These are phyloP conservation scores for Herpailurus yagouaroundi DNA, from an alignment of 2,113 vertebrate species.

Conservation along the genomic window DNA sequence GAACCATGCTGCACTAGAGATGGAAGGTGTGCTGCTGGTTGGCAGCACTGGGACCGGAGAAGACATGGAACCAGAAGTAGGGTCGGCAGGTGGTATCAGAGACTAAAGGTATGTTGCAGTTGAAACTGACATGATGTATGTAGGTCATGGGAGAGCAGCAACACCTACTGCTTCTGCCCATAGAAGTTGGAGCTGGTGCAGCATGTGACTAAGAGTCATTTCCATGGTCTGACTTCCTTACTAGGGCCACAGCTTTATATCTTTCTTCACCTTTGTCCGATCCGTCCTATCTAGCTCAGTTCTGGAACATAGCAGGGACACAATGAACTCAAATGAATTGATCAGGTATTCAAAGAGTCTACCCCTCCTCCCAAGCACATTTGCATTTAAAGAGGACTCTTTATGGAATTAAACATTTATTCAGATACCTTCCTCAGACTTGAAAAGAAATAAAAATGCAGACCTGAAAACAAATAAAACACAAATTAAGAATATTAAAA, in stretches of 20 bases:
- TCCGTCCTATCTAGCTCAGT: not conserved
- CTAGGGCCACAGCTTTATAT: not conserved
- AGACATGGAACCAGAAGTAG: not conserved
- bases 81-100: not conserved
- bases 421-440: conserved; percentile 11
- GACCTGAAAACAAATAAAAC: conserved; percentile 8
- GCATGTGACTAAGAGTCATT: not conserved
- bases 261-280: not conserved
- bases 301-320: not conserved
- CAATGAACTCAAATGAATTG: not conserved
- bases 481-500: not conserved
- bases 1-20: not conserved
- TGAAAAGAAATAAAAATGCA: conserved; percentile 39
- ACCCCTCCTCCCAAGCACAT: not conserved
- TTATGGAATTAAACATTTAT: not conserved
- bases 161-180: not conserved
- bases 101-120: not conserved
- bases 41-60: not conserved
- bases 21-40: not conserved
- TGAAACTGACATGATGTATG: not conserved
- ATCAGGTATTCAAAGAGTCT: conserved; percentile 17
- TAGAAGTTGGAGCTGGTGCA: not conserved
- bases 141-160: not conserved
- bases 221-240: not conserved
- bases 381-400: not conserved